A percentile compares a stretch with the other conserved stretches of the same genome.
Evolutionary conservation across 2,113 vertebrate species (phyloP).

Genomic region (Reinhardtius hippoglossoides): DNA sequence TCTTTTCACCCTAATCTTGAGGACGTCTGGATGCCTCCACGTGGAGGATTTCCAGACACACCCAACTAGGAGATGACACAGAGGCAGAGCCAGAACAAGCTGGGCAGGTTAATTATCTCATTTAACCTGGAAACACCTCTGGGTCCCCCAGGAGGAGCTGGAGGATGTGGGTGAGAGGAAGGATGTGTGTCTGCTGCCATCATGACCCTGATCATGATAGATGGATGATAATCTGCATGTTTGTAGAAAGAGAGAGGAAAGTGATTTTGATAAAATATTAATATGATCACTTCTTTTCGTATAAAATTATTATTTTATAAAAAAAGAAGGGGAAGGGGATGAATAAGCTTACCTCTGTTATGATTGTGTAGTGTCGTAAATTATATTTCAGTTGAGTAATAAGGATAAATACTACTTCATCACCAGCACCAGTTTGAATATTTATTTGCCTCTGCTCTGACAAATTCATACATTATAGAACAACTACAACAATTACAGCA

Average conservation of each 20-base stretch:
- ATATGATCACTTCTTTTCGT: background rate
- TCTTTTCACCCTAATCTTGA: background rate
- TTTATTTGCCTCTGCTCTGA: too few relatives aligned
- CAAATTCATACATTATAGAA: too few relatives aligned
- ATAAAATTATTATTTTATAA: too few relatives aligned
- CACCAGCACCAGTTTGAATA: too few relatives aligned
- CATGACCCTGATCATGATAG: background rate
- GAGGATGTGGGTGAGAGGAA: background rate
- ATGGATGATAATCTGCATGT: background rate
- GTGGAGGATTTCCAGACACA: background rate
- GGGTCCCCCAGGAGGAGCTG: background rate
- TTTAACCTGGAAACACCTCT: slow-evolving; percentile 7
- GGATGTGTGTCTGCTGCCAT: background rate
- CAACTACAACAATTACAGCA: too few relatives aligned
- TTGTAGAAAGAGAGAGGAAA: background rate
- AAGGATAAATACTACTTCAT: too few relatives aligned
- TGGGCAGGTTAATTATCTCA: slow-evolving; percentile 15
- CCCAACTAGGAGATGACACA: background rate
- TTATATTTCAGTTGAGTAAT: too few relatives aligned
- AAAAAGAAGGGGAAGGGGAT: too few relatives aligned
- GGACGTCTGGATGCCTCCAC: background rate
- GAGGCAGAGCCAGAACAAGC: background rate
- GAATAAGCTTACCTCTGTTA: too few relatives aligned
- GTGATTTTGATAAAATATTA: background rate
- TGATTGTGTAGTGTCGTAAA: too few relatives aligned